A percentile compares a stretch with the other conserved stretches of the same genome.
Conservation (phyloP, 2,888 invertebrate species). For the Sympetrum striolatum region DNA sequence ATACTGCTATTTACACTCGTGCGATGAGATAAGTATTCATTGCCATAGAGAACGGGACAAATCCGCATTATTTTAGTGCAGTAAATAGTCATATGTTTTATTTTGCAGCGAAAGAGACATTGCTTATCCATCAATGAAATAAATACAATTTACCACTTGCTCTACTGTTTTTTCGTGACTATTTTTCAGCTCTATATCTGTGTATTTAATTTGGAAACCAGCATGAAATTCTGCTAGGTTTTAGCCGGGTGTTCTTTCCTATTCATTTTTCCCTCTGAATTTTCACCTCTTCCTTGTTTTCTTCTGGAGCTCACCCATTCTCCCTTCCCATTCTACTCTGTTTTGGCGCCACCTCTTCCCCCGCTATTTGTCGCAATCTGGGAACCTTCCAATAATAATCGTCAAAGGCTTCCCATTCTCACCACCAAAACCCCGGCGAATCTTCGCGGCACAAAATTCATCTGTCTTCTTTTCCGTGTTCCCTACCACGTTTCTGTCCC, state of each 20-base stretch:
- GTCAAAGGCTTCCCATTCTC: not conserved
- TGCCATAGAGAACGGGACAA: too few species aligned
- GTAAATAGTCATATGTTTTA: too few species aligned
- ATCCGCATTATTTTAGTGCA: too few species aligned
- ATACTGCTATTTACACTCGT: too few species aligned
- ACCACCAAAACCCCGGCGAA: not conserved
- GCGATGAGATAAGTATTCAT: too few species aligned
- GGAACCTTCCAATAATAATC: constrained; percentile 24
- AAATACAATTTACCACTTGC: too few species aligned
- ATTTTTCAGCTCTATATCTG: too few species aligned
- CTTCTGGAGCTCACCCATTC: not conserved
- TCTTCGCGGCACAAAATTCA: not conserved
- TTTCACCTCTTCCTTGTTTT: not conserved
- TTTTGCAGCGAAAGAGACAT: too few species aligned
- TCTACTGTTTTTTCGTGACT: too few species aligned
- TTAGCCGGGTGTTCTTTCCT: not conserved
- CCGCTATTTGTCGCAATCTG: constrained; percentile 12
- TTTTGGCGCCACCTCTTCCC: not conserved
- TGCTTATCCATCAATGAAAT: too few species aligned
- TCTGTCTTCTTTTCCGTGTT: not conserved
- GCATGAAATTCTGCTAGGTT: too few species aligned
- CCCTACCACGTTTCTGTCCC: not conserved
- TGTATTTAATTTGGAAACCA: too few species aligned
- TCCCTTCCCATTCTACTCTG: not conserved
- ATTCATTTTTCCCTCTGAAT: not conserved